These are phyloP conservation scores for Pygoscelis adeliae DNA, from an alignment of 2,113 vertebrate genomes.

Conservation along the genomic window DNA sequence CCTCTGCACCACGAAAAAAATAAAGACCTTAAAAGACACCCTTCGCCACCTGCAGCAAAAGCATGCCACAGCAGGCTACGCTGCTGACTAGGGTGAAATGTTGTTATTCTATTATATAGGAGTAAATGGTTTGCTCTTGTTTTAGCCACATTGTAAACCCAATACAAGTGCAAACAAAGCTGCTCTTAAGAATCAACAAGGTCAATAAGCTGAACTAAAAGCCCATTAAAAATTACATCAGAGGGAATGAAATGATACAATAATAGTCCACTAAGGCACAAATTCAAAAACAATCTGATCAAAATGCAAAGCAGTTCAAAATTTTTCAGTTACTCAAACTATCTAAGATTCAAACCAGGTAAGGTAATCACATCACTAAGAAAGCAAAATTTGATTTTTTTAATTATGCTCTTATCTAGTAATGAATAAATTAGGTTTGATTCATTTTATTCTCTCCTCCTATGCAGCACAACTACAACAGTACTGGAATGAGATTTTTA, in stretches of 20 bases:
- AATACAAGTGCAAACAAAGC: not conserved
- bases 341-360: not conserved
- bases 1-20: not conserved
- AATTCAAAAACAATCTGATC: not conserved
- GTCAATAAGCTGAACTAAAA: conserved; percentile 9
- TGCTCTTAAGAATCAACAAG: not conserved
- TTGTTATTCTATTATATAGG: not conserved
- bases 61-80: not conserved
- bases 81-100: not conserved
- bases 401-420: conserved; percentile 42
- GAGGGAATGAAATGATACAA: not conserved
- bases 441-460: conserved; percentile 44
- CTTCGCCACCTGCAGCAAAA: not conserved
- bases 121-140: not conserved
- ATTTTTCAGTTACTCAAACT: not conserved
- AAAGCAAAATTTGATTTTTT: not conserved
- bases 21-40: not conserved
- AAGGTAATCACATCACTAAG: not conserved
- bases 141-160: not conserved
- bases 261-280: not conserved
- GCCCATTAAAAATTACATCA: not conserved
- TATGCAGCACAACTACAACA: conserved; percentile 41
- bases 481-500: conserved; percentile 26
- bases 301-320: not conserved
- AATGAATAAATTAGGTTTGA: conserved; percentile 53